phyloP scores from a whole-genome alignment of 2,113 vertebrate species.

The Callopanchax toddi region DNA sequence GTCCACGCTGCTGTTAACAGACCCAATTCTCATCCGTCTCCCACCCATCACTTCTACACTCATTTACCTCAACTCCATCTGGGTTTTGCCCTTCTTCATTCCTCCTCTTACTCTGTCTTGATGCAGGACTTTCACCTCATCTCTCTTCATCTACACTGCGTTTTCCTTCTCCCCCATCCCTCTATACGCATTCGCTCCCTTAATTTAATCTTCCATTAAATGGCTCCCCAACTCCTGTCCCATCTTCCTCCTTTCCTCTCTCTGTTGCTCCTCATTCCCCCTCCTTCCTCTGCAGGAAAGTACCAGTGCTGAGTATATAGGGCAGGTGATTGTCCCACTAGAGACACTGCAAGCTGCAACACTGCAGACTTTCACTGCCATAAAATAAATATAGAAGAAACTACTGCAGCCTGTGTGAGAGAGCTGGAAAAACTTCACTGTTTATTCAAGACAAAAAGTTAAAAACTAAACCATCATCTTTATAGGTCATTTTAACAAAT shows the following conservation, averaged over 20 bases:
- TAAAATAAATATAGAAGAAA: constrained; percentile 42
- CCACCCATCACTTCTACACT: constrained; percentile 22
- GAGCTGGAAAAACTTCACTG: not conserved
- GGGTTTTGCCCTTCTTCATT: constrained; percentile 1
- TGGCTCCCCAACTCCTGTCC: not conserved
- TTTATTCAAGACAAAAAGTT: not conserved
- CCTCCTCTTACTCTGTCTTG: not conserved
- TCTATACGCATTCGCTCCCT: constrained; percentile 9
- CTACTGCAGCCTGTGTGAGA: constrained; percentile 8
- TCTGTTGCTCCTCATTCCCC: no score
- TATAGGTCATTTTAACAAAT: not conserved
- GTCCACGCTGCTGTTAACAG: constrained; percentile 48
- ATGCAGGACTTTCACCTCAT: constrained; percentile 42
- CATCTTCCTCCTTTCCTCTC: constrained; percentile 3
- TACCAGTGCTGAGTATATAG: constrained; percentile 62
- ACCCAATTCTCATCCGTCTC: constrained; percentile 43
- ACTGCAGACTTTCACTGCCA: constrained; percentile 64
- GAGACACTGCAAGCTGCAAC: constrained; percentile 62
- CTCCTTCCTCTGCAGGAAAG: constrained; percentile 51
- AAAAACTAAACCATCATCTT: no score
- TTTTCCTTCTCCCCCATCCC: constrained; percentile 10
- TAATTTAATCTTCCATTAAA: constrained; percentile 52
- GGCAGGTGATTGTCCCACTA: constrained; percentile 68
- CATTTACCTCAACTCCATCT: constrained; percentile 44
- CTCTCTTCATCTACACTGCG: not conserved